Conservation (phyloP, 2,888 invertebrate species). For the Athalia cordata region DNA sequence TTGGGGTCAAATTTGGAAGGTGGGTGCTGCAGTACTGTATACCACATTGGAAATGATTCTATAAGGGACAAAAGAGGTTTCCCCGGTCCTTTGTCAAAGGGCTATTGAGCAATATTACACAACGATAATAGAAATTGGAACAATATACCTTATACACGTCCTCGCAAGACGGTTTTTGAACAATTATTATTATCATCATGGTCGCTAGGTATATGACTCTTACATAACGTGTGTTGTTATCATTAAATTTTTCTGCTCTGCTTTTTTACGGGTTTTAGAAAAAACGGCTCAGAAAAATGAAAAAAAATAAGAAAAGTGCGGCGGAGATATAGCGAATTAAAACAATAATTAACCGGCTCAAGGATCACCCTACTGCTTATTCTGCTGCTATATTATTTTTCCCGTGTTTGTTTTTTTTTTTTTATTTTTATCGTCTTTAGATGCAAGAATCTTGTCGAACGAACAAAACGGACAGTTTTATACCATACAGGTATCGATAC, state of each 20-base stretch:
- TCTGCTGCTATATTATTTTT: not conserved
- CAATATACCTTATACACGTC: slow-evolving; percentile 1
- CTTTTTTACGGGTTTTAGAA: not conserved
- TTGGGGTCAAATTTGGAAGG: not conserved
- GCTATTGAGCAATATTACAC: slow-evolving; percentile 4
- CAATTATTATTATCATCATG: slow-evolving; percentile 21
- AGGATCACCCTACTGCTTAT: not conserved
- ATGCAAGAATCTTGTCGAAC: no score
- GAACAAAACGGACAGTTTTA: no score
- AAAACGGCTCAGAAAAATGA: not conserved
- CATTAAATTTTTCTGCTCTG: not conserved
- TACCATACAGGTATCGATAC: not conserved
- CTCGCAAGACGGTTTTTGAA: slow-evolving; percentile 1
- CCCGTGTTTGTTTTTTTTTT: no score
- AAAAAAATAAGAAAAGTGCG: no score
- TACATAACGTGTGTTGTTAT: not conserved
- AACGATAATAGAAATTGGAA: slow-evolving; percentile 36
- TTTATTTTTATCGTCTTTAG: no score
- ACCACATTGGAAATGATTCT: not conserved
- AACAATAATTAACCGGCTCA: not conserved
- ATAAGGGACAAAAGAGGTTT: slow-evolving; percentile 33
- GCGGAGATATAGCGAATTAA: not conserved
- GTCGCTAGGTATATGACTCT: not conserved
- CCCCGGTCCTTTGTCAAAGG: slow-evolving; percentile 34
- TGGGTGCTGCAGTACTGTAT: no score